These are phyloP conservation scores for Orthonevra nobilis DNA, from an alignment of 2,888 invertebrate species.

Conservation along the genomic window DNA sequence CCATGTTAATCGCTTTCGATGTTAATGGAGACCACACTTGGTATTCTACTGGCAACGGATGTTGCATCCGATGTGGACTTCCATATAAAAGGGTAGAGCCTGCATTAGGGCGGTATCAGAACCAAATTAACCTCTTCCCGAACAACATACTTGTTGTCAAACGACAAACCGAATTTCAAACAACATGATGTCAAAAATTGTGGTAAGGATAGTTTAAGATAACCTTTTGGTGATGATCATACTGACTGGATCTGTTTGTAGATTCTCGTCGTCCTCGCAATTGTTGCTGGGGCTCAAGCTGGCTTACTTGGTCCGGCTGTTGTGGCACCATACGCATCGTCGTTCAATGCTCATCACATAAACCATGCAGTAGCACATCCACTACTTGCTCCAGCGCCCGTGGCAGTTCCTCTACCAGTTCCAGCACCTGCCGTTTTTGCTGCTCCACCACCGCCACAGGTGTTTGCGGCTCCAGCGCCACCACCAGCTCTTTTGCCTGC, in stretches of 20 bases:
- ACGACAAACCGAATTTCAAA: conserved; percentile 21
- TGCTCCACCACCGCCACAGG: conserved; percentile 72
- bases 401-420: conserved; percentile 71
- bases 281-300: conserved; percentile 76
- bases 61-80: conserved; percentile 32
- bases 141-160: conserved; percentile 13
- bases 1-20: conserved; percentile 39
- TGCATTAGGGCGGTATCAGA: conserved; percentile 34
- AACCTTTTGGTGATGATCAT: background rate
- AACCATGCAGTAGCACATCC: conserved; percentile 89
- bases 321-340: conserved; percentile 87
- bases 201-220: conserved; percentile 76
- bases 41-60: conserved; percentile 36
- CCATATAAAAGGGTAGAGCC: conserved; percentile 53
- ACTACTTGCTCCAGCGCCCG: conserved; percentile 77
- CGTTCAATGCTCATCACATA: conserved; percentile 87
- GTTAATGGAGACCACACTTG: conserved; percentile 15
- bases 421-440: conserved; percentile 75
- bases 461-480: conserved; percentile 70
- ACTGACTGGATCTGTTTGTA: conserved; percentile 45
- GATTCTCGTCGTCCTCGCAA: conserved; percentile 74
- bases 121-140: conserved; percentile 18
- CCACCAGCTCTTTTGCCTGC: conserved; percentile 76
- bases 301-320: conserved; percentile 79
- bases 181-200: conserved; percentile 76